These are phyloP conservation scores for Poecilobothrus nobilitatus DNA, from an alignment of 2,888 invertebrate genomes.

Conservation along the genomic window DNA sequence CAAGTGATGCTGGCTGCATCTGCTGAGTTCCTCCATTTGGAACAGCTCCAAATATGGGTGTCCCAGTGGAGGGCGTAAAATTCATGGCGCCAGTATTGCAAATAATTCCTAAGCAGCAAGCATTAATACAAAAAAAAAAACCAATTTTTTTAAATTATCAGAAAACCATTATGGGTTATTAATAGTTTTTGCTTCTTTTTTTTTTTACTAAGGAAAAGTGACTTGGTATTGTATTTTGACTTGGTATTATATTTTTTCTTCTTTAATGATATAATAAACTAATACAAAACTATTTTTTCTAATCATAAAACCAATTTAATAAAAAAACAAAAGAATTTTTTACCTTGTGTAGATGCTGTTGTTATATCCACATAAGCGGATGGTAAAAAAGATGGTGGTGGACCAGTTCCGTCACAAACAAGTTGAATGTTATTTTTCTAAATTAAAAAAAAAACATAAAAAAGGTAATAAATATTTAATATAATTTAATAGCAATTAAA, in stretches of 20 bases:
- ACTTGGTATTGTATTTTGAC: no score
- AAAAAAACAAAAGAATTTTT: neutral
- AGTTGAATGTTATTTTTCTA: slow-evolving; percentile 23
- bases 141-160: no score
- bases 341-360: slow-evolving; percentile 25
- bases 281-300: neutral
- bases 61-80: slow-evolving; percentile 22
- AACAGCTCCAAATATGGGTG: slow-evolving; percentile 35
- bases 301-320: neutral
- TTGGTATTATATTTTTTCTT: no score
- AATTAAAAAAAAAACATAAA: neutral
- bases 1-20: slow-evolving; percentile 26
- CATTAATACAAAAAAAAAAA: neutral
- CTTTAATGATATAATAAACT: no score
- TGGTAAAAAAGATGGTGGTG: slow-evolving; percentile 23
- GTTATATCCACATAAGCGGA: slow-evolving; percentile 27
- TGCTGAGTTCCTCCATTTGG: slow-evolving; percentile 24
- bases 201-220: no score
- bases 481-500: no score
- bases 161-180: no score
- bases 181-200: no score
- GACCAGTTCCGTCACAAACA: slow-evolving; percentile 22
- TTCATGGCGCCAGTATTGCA: slow-evolving; percentile 40
- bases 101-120: slow-evolving; percentile 38
- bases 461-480: no score